Conservation (phyloP, 2,888 invertebrate species). For the Drosophila incognita region DNA sequence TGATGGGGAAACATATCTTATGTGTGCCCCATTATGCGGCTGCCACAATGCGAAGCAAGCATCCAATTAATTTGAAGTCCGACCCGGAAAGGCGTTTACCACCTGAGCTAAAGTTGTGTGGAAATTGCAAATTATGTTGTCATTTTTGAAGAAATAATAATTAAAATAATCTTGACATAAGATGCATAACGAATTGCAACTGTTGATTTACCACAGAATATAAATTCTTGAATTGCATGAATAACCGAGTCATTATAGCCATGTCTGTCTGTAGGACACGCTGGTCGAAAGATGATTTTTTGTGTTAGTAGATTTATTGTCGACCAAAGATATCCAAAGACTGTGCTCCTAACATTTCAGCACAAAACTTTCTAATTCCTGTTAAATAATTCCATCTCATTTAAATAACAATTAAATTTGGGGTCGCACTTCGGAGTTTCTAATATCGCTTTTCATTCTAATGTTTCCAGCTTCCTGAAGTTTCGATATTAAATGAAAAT, state of each 20-base stretch:
- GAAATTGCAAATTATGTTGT: neutral
- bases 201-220: neutral
- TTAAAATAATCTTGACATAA: neutral
- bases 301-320: neutral
- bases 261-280: neutral
- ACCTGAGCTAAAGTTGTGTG: neutral
- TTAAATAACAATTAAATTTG: neutral
- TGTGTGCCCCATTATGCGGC: slow-evolving; percentile 25
- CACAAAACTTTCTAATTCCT: neutral
- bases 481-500: neutral
- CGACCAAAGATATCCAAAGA: neutral
- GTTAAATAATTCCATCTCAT: neutral
- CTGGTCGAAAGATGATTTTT: neutral
- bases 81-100: neutral
- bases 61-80: slow-evolving; percentile 19
- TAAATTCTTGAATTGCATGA: neutral
- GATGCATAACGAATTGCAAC: neutral
- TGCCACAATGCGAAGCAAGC: slow-evolving; percentile 22
- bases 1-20: slow-evolving; percentile 68
- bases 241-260: neutral
- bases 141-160: neutral
- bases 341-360: neutral
- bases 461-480: neutral
- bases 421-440: neutral
- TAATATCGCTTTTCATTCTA: neutral